Percentiles rank a stretch among this genome's conserved stretches.
phyloP scores from a whole-genome alignment of 2,888 invertebrate genomes.

The Acleris literana region DNA sequence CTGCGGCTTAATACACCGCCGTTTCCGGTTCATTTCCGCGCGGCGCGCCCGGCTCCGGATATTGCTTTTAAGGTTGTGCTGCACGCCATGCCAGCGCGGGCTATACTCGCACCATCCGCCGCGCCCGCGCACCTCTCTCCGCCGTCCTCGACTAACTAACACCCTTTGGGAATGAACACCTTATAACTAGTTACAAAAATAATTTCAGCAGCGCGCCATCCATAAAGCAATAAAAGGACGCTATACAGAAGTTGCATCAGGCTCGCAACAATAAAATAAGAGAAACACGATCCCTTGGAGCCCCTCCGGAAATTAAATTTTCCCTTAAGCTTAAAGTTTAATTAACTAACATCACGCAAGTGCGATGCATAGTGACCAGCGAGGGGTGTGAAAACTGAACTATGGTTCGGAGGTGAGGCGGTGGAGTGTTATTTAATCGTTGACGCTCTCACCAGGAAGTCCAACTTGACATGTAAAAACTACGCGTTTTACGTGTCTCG shows the following conservation, averaged over 20 bases:
- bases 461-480: too few species aligned
- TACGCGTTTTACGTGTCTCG: too few species aligned
- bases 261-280: conserved; percentile 57
- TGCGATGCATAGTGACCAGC: conserved; percentile 44
- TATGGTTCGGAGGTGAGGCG: not conserved
- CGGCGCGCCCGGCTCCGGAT: conserved; percentile 83
- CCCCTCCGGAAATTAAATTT: conserved; percentile 75
- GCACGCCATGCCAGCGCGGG: conserved; percentile 59
- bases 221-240: conserved; percentile 41
- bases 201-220: conserved; percentile 3
- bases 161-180: not conserved
- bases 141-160: conserved; percentile 27
- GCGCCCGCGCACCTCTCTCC: conserved; percentile 41
- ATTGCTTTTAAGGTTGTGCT: conserved; percentile 84
- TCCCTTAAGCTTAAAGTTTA: conserved; percentile 75
- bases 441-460: too few species aligned
- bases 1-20: conserved; percentile 84
- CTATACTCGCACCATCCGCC: conserved; percentile 48
- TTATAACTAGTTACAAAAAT: not conserved
- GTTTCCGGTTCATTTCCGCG: conserved; percentile 85
- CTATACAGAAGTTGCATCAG: conserved; percentile 47
- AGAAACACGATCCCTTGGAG: conserved; percentile 62
- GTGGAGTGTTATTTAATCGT: too few species aligned
- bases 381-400: not conserved
- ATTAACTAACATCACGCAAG: conserved; percentile 74